These are phyloP conservation scores for Eupithecia subfuscata DNA, from an alignment of 2,888 invertebrate genomes.

Conservation along the genomic window DNA sequence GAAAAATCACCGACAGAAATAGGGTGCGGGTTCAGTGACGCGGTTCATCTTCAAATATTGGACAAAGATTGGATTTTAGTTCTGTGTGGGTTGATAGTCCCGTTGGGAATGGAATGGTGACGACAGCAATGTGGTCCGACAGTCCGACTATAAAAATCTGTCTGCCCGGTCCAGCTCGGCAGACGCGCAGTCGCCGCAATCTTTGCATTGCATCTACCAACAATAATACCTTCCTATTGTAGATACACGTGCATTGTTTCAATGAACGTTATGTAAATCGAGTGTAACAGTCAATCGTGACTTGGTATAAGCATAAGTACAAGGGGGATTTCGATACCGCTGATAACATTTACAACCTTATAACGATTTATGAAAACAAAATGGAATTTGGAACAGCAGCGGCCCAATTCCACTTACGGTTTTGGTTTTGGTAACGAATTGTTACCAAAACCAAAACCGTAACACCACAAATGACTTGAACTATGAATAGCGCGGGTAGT, in stretches of 20 bases:
- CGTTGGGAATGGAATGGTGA: slow-evolving; percentile 24
- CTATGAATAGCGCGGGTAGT: neutral
- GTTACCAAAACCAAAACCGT: slow-evolving; percentile 8
- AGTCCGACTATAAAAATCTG: slow-evolving; percentile 40
- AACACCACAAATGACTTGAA: neutral
- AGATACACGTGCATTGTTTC: slow-evolving; percentile 23
- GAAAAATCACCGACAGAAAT: slow-evolving; percentile 75
- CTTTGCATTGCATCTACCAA: slow-evolving; percentile 21
- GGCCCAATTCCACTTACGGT: neutral
- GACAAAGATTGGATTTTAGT: slow-evolving; percentile 9
- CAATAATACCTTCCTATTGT: slow-evolving; percentile 3
- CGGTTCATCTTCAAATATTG: slow-evolving; percentile 41
- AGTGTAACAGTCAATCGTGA: neutral
- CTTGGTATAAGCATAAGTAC: neutral
- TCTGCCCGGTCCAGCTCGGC: slow-evolving; percentile 37
- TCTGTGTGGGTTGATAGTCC: slow-evolving; percentile 29
- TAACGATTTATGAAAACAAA: neutral
- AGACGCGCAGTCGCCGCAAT: slow-evolving; percentile 42
- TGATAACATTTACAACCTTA: neutral
- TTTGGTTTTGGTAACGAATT: too few relatives aligned
- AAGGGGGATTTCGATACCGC: neutral
- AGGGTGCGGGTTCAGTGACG: slow-evolving; percentile 71
- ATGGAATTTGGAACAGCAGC: neutral
- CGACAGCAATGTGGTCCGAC: slow-evolving; percentile 33
- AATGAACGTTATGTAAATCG: neutral